Base-by-base conservation (phyloP, 64 coral and sea anemone genomes). In the Exaiptasia diaphana region DNA sequence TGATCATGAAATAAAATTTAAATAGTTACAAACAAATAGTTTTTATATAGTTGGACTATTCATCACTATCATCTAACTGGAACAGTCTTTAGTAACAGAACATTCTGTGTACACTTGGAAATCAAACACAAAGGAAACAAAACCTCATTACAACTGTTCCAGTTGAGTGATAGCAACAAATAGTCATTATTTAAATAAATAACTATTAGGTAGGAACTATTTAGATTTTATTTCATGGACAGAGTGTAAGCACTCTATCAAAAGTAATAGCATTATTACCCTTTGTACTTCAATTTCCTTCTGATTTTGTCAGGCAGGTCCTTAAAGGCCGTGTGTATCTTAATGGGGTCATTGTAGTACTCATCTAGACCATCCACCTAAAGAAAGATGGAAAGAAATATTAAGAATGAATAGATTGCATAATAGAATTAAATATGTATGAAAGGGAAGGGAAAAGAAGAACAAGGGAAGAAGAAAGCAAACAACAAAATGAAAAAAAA, bases 351-450 rank as follows among this genome's bases (percentile, higher is more conserved):
- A 30, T 42, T 71, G 10, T 71, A 71, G 24, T 41, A 41, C n/a
- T 71, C 67, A 22, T 71, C 67, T 33, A 71, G 67, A 71, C 67
- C 35, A 44, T 38, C 35, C 23, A 71, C 41, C 67, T 71, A 27
- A 13, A 6, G 11, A 10, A 27, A 45, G 28, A 26, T 10, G 44
- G 9, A 10, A 29, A 67, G 2, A 67, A 67, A 11, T 55, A 18
- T 14, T 1, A 34, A 34, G 18, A 28, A 24, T 28, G 62, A 28
- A 67, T 28, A 28, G 27, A 31, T 0, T 1, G 27, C 4, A 0
- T 28, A 28, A 5, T 28, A 28, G 0, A 67, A 11, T 5, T 0
- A 67, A 67, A 1, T 0, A 28, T 5, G 10, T 5, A 67, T 26
- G 4, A 1, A 0, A 3, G 2, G 4, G 35, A 25, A 67, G 32